Conservation (phyloP, 2,888 invertebrate species). For the Heliothis peltigera region DNA sequence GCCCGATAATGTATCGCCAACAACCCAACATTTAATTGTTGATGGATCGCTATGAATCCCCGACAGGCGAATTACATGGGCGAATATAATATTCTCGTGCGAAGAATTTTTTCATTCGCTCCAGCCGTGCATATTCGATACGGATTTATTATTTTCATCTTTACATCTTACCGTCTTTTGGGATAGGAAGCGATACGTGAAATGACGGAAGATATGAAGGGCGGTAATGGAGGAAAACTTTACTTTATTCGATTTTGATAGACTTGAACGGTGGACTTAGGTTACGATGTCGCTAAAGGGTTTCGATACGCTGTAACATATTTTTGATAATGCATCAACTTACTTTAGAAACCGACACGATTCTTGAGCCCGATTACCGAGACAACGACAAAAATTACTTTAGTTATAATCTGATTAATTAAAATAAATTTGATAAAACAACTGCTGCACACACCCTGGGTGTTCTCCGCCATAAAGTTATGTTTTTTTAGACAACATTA, state of each 20-base stretch:
- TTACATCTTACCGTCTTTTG: conserved; percentile 85
- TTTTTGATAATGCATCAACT: conserved; percentile 55
- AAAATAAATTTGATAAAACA: conserved; percentile 5
- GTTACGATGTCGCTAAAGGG: conserved; percentile 79
- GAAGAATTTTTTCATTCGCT: conserved; percentile 77
- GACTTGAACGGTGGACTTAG: conserved; percentile 86
- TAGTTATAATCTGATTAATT: background rate
- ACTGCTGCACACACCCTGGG: conserved; percentile 65
- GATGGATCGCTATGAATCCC: conserved; percentile 80
- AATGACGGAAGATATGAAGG: conserved; percentile 88
- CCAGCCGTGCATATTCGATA: conserved; percentile 86
- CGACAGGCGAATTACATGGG: conserved; percentile 78
- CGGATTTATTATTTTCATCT: conserved; percentile 89
- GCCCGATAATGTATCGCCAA: conserved; percentile 86
- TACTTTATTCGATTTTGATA: conserved; percentile 89
- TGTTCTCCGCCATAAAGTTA: conserved; percentile 71
- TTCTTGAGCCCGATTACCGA: too few relatives aligned
- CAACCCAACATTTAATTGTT: conserved; percentile 87
- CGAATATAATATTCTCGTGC: conserved; percentile 63
- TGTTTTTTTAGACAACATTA: conserved; percentile 76
- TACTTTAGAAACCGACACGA: too few relatives aligned
- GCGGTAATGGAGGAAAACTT: conserved; percentile 89
- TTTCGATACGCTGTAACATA: conserved; percentile 67
- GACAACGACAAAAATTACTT: too few relatives aligned
- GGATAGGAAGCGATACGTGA: conserved; percentile 88